Base-by-base conservation (phyloP, 2,888 invertebrate genomes). In the Polydrusus cervinus region DNA sequence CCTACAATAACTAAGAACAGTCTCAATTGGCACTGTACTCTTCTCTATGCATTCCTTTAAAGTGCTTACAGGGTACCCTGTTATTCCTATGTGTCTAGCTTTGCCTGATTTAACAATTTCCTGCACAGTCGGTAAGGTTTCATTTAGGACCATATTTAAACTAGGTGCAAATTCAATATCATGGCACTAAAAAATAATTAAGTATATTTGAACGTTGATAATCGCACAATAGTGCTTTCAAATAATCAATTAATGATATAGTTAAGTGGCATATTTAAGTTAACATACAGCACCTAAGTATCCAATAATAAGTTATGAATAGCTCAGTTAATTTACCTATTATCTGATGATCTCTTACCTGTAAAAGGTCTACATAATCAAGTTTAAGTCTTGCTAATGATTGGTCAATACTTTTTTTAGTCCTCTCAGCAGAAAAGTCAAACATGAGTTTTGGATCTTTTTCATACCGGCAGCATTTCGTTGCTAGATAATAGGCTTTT, bases 391-490 rank as follows among this genome's bases (percentile, higher is more conserved):
- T 88, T 72, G 89, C 84, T 60, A 98, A 89, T 78, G 96, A 97
- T 67, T 89, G 90, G 69, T 95, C 92, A 10, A 98, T 90, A 81
- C 94, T 95, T 71, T 91, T 88, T 5, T 91, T 89, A 0, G 95
- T 94, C 85, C 92, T 93, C 81, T 94, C 92, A 0, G 90, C 88
- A 0, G 94, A 91, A 86, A 97, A 98, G 86, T 98, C 95, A 85
- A 98, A 97, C 94, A 95, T 95, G 62, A 90, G 88, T 30, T 90
- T 89, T 1, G 89, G 89, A 70, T 92, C 90, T 66, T 88, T 87
- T 74, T 93, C 93, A 84, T 97, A 98, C 30, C 97, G 91, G 6
- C 96, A 96, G 6, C 95, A 94, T 90, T 98, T 98, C 34, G 97
- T 97, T n/a, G 93, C 96, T 61, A 98, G 90, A 84, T 94, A 97